These are phyloP conservation scores for Lemur catta DNA, from an alignment of 2,797 vertebrate genomes.

Conservation along the genomic window DNA sequence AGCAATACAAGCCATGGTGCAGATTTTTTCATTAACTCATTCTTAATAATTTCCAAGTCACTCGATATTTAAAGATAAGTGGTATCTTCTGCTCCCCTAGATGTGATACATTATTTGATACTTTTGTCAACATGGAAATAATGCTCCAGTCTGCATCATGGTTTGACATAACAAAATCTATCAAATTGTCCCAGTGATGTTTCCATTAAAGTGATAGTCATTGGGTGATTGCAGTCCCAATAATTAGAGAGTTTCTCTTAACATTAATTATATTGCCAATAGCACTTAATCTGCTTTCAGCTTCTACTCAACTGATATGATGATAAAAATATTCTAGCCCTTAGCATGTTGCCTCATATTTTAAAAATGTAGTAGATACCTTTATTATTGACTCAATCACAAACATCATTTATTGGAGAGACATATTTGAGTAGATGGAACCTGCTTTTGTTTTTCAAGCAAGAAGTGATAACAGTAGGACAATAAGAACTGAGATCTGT, in stretches of 20 bases:
- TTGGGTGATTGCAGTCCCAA: neutral
- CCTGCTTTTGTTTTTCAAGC: neutral
- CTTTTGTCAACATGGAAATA: neutral
- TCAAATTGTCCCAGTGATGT: neutral
- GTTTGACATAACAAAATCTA: neutral
- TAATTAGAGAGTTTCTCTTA: neutral
- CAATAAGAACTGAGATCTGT: neutral
- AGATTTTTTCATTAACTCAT: neutral
- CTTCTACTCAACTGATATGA: neutral
- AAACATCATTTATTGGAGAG: neutral
- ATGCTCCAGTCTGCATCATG: neutral
- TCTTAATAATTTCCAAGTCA: neutral
- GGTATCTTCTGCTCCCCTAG: neutral
- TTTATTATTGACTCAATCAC: neutral
- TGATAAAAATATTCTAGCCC: neutral
- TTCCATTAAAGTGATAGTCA: neutral
- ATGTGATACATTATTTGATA: neutral
- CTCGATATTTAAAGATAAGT: neutral
- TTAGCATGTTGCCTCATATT: neutral
- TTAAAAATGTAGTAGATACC: neutral
- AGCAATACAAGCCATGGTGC: neutral
- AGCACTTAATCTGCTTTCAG: neutral
- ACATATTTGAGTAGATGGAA: neutral
- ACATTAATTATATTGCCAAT: neutral
- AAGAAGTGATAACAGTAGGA: neutral